Percentiles rank a stretch among this genome's conserved stretches.
Evolutionary conservation across 2,888 invertebrate species (phyloP).

Genomic region (Leptinotarsa tumamoca): DNA sequence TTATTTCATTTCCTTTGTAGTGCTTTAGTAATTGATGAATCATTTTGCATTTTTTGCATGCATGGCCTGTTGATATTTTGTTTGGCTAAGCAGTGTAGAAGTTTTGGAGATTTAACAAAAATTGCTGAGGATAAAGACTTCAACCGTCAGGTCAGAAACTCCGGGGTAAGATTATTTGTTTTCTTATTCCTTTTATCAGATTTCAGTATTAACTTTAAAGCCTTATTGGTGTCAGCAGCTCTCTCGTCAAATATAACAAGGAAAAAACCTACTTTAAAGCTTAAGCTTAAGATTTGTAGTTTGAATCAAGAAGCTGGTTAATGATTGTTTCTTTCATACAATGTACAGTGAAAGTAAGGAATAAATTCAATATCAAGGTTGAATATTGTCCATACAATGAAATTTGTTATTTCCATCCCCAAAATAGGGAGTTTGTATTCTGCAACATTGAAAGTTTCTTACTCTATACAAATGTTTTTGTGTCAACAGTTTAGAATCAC

Average conservation of each 20-base stretch:
- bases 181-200: neutral
- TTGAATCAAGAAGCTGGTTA: neutral
- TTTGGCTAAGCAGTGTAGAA: slow-evolving; percentile 68
- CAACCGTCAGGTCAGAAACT: slow-evolving; percentile 56
- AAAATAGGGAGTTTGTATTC: too few relatives aligned
- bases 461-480: too few relatives aligned
- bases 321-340: neutral
- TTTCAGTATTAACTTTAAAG: neutral
- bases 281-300: neutral
- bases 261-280: neutral
- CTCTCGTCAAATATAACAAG: neutral
- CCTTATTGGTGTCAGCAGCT: neutral
- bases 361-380: too few relatives aligned
- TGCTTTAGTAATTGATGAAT: slow-evolving; percentile 36
- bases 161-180: slow-evolving; percentile 54
- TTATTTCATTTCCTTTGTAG: slow-evolving; percentile 8
- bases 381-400: too few relatives aligned
- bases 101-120: slow-evolving; percentile 73
- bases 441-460: too few relatives aligned
- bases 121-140: slow-evolving; percentile 64
- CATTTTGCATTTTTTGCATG: slow-evolving; percentile 52
- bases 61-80: slow-evolving; percentile 44
- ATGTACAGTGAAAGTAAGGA: too few relatives aligned
- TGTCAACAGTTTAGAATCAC: too few relatives aligned
- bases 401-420: too few relatives aligned